Base-by-base conservation (phyloP, 2,797 vertebrate species). In the Picus viridis region DNA sequence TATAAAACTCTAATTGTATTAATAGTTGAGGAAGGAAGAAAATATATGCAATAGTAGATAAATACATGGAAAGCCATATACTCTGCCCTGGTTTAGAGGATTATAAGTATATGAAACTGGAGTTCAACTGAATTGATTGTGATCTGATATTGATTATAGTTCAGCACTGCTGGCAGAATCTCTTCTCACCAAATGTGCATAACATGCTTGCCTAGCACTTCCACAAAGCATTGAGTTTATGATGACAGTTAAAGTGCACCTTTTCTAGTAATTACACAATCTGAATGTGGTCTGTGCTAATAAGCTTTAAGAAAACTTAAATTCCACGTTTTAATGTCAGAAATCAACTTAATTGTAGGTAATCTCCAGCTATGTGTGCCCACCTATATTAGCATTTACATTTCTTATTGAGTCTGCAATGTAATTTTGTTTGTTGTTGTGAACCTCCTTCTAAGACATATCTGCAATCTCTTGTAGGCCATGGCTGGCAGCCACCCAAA, bases 281-380 rank as follows among this genome's bases (percentile, higher is more conserved):
- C 64, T 95, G 90, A 93, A 91, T 96, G 95, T 80, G 68, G 68
- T 95, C 79, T 94, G 57, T 93, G 92, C 89, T 96, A 96, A 97
- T 97, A 94, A 97, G 95, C 78, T 96, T 68, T 61, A 95, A 96
- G 95, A 95, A 97, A 95, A 93, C 58, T 71, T 72, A 81, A 95
- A 96, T 94, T 94, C 90, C 88, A 80, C 27, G 90, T 96, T 98
- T 98, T 97, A 98, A 97, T 97, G 98, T 97, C 94, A 95, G 97
- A 98, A 98, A 97, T 96, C 96, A 97, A 97, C 96, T 98, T 98
- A 98, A 98, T 98, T 98, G 95, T 96, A 98, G 97, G 95, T 98
- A 97, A 98, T 98, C 97, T 97, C 96, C 90, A 85, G 94, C 95
- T 95, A 97, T 94, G 95, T 68, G 93, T 97, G 97, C 97, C 95